A percentile compares a stretch with the other conserved stretches of the same genome.
phyloP scores from a whole-genome alignment of 2,888 invertebrate genomes.

The Hetaerina titia region DNA sequence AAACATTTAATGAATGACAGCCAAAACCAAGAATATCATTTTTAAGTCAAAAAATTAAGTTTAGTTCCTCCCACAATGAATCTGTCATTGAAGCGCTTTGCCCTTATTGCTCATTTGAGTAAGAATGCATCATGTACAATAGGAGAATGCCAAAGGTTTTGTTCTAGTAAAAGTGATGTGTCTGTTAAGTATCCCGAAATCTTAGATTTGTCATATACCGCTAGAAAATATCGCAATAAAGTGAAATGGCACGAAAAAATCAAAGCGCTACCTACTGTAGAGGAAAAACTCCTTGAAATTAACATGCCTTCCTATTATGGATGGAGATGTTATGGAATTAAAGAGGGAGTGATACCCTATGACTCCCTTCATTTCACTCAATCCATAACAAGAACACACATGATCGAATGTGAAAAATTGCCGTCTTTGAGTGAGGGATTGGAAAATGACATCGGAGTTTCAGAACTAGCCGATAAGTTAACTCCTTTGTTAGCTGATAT shows the following conservation, averaged over 20 bases:
- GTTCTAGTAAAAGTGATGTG: neutral
- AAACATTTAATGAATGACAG: neutral
- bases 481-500: constrained; percentile 83
- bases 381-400: constrained; percentile 88
- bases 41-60: neutral
- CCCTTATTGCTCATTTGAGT: neutral
- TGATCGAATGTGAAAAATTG: constrained; percentile 81
- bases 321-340: constrained; percentile 82
- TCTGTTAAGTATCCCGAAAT: constrained; percentile 81
- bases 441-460: constrained; percentile 75
- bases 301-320: constrained; percentile 92
- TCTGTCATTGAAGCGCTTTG: neutral
- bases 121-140: neutral
- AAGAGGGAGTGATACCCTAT: constrained; percentile 83
- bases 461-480: constrained; percentile 78
- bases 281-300: constrained; percentile 90
- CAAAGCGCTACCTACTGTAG: constrained; percentile 84
- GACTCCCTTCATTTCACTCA: constrained; percentile 85
- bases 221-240: constrained; percentile 78
- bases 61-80: neutral
- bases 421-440: constrained; percentile 80
- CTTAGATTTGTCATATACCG: constrained; percentile 80
- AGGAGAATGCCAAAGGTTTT: neutral
- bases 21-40: neutral
- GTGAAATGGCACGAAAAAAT: constrained; percentile 81